Percentiles rank a stretch among this genome's conserved stretches.
phyloP scores from a whole-genome alignment of 2,888 invertebrate genomes.

The Dendrolimus pini region DNA sequence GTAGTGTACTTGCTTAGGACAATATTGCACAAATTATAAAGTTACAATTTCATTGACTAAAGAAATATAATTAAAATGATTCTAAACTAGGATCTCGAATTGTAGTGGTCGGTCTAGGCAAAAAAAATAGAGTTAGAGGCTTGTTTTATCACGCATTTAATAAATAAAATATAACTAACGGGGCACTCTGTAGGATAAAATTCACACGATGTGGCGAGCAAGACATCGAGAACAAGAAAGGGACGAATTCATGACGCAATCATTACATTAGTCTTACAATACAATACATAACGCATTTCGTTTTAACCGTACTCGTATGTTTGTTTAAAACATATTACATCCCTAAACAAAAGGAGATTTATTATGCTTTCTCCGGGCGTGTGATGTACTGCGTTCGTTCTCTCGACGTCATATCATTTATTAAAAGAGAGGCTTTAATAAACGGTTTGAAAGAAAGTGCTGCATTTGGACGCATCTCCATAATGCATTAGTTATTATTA shows the following conservation, averaged over 20 bases:
- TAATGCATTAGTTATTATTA: conserved; percentile 32
- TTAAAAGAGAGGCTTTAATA: conserved; percentile 31
- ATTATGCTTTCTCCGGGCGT: conserved; percentile 48
- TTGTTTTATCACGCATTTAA: no score
- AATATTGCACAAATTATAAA: no score
- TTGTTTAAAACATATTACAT: conserved; percentile 30
- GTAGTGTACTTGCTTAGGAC: no score
- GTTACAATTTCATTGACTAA: no score
- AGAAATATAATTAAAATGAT: no score
- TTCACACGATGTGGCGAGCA: no score
- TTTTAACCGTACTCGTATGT: conserved; percentile 17
- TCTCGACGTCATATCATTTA: conserved; percentile 44
- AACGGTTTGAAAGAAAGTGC: conserved; percentile 47
- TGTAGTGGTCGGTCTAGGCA: no score
- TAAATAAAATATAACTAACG: no score
- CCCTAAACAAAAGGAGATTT: conserved; percentile 60
- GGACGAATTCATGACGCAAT: neutral
- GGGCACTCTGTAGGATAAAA: no score
- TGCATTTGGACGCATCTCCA: conserved; percentile 37
- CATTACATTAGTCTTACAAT: neutral
- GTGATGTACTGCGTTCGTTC: conserved; percentile 44
- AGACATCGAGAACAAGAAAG: no score
- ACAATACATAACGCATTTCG: conserved; percentile 10
- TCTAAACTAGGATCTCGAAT: no score
- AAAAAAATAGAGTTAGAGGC: no score